Conservation (phyloP, 2,888 invertebrate genomes). For the Tipula unca region DNA sequence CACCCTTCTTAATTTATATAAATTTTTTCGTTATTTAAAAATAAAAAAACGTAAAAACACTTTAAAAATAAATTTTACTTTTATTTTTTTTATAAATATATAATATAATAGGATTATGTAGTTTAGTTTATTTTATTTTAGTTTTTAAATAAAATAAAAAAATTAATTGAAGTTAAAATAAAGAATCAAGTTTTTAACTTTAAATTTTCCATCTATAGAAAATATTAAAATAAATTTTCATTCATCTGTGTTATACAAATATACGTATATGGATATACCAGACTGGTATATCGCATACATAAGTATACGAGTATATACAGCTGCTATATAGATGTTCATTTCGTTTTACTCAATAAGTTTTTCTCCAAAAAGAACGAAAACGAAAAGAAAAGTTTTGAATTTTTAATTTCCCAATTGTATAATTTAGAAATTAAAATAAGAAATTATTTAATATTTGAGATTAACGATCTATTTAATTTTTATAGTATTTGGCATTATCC, state of each 20-base stretch:
- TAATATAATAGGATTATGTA: not conserved
- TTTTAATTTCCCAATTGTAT: conserved; percentile 8
- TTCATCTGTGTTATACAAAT: too few species aligned
- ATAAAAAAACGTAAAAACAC: conserved; percentile 1
- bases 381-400: not conserved
- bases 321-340: too few species aligned
- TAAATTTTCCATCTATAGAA: not conserved
- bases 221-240: not conserved
- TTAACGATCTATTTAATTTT: conserved; percentile 14
- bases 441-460: not conserved
- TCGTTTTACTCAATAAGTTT: not conserved
- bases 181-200: not conserved
- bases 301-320: too few species aligned
- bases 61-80: not conserved
- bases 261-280: not conserved
- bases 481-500: not conserved
- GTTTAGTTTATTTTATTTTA: not conserved
- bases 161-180: not conserved
- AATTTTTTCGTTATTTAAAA: not conserved
- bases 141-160: not conserved
- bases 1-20: not conserved
- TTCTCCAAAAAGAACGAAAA: not conserved
- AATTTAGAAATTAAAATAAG: not conserved
- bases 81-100: not conserved
- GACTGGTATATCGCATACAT: not conserved